These are phyloP conservation scores for Teleiodes luculella DNA, from an alignment of 2,888 invertebrate genomes.

Conservation along the genomic window DNA sequence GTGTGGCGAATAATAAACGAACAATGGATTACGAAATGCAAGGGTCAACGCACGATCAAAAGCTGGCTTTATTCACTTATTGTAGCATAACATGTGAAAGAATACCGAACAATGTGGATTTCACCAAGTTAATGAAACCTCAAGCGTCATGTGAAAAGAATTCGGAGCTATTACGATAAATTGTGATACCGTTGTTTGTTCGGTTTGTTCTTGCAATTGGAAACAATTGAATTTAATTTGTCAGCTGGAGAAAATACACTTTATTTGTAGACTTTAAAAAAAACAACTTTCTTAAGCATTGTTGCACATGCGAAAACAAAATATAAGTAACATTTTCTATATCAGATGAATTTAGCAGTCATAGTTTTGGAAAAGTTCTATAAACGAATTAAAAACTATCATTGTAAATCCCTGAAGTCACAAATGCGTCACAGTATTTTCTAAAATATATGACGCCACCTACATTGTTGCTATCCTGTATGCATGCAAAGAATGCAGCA, in stretches of 20 bases:
- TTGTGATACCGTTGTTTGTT: background rate
- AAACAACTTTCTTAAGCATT: background rate
- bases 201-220: background rate
- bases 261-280: background rate
- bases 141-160: conserved; percentile 1
- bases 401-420: background rate
- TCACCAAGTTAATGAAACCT: conserved; percentile 5
- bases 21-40: conserved; percentile 56
- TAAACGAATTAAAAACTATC: too few species aligned
- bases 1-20: conserved; percentile 38
- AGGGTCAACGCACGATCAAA: conserved; percentile 50
- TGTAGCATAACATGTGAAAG: conserved; percentile 13
- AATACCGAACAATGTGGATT: conserved; percentile 9
- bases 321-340: too few species aligned
- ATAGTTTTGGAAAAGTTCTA: too few species aligned
- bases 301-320: too few species aligned
- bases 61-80: conserved; percentile 21
- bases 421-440: too few species aligned
- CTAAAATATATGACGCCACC: too few species aligned
- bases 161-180: conserved; percentile 1
- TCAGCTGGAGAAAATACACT: background rate
- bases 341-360: too few species aligned
- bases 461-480: background rate
- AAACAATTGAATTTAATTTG: background rate
- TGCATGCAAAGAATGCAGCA: background rate